phyloP scores from a whole-genome alignment of 2,888 invertebrate species.

The Smittia sp. region DNA sequence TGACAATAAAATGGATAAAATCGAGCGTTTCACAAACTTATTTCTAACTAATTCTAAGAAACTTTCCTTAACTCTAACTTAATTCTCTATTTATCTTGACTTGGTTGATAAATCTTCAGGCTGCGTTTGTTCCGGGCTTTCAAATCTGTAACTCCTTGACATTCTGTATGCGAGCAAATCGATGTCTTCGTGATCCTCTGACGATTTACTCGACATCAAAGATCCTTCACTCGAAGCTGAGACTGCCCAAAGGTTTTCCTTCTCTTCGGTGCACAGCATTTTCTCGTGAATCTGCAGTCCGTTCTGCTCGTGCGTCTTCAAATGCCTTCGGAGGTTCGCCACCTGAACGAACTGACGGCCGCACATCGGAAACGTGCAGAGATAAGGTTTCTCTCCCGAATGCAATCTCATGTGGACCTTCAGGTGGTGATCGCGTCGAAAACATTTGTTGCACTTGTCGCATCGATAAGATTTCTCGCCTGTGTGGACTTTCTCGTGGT shows the following conservation, averaged over 20 bases:
- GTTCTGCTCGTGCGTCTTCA: constrained; percentile 87
- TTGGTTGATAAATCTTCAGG: constrained; percentile 83
- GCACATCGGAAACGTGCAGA: constrained; percentile 74
- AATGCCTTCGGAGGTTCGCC: constrained; percentile 82
- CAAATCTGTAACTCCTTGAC: background rate
- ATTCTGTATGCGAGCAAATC: constrained; percentile 63
- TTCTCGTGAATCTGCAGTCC: constrained; percentile 78
- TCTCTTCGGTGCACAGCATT: constrained; percentile 48
- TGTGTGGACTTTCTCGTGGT: constrained; percentile 88
- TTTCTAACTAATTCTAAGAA: too few relatives aligned
- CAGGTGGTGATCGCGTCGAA: constrained; percentile 88
- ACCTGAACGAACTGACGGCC: constrained; percentile 92
- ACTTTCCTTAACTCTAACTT: background rate
- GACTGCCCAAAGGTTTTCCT: background rate
- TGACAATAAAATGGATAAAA: background rate
- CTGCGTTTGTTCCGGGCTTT: constrained; percentile 79
- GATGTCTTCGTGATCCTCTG: constrained; percentile 77
- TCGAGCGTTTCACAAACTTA: too few relatives aligned
- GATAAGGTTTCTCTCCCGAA: constrained; percentile 91
- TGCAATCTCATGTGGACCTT: constrained; percentile 91
- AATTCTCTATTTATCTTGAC: background rate
- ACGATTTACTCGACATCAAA: constrained; percentile 74
- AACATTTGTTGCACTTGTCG: constrained; percentile 85
- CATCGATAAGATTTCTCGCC: constrained; percentile 94
- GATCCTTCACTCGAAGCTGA: constrained; percentile 72